These are phyloP conservation scores for Falco biarmicus DNA, from an alignment of 2,797 vertebrate species.

Conservation along the genomic window DNA sequence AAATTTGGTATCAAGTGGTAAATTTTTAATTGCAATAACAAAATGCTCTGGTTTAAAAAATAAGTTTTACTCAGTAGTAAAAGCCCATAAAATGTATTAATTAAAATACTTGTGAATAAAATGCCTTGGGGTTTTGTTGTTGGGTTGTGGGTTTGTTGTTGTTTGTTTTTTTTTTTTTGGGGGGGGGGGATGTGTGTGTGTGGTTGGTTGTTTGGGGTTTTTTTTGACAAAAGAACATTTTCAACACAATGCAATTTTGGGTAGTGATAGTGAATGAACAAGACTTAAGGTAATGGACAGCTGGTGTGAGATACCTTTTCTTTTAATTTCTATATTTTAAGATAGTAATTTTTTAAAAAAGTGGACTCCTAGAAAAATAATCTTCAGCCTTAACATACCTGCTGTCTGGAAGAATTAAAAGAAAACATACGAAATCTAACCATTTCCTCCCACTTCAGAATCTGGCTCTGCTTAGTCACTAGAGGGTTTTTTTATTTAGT, in stretches of 20 bases:
- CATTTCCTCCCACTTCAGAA: neutral
- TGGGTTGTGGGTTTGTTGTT: too few species aligned
- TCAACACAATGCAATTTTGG: neutral
- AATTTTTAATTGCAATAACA: neutral
- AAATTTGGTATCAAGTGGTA: neutral
- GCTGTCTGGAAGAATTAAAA: neutral
- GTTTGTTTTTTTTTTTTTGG: too few species aligned
- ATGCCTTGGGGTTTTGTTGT: neutral
- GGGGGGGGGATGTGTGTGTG: too few species aligned
- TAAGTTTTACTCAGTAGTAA: neutral
- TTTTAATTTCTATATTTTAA: neutral
- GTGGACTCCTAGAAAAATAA: neutral
- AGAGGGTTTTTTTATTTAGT: neutral
- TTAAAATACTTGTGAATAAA: neutral
- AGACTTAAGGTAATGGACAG: neutral
- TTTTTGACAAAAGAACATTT: neutral
- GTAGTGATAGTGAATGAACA: neutral
- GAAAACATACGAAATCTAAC: neutral
- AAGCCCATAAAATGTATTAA: neutral
- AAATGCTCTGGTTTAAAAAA: neutral
- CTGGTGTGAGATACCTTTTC: neutral
- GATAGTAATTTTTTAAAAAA: neutral
- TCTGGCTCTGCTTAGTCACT: neutral
- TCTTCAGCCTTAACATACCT: neutral
- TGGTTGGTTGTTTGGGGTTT: too few species aligned